Conservation (phyloP, 2,113 vertebrate genomes). For the Sander vitreus region DNA sequence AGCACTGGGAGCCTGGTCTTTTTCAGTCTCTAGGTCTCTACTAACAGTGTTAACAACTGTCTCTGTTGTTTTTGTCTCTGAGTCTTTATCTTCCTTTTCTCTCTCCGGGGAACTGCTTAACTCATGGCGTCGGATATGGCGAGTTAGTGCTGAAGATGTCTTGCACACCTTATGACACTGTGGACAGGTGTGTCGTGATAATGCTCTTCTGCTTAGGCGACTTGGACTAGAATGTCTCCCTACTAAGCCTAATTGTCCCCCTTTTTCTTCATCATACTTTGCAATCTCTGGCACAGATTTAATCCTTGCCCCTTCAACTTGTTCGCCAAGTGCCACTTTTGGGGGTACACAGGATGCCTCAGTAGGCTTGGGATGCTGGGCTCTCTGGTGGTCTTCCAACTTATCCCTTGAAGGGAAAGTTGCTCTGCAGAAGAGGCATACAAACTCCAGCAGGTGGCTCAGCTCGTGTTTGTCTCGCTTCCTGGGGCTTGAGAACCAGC, state of each 20-base stretch:
- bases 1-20: slow-evolving; percentile 62
- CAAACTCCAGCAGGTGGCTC: slow-evolving; percentile 87
- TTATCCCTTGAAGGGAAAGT: slow-evolving; percentile 84
- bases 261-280: slow-evolving; percentile 70
- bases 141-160: slow-evolving; percentile 89
- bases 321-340: slow-evolving; percentile 52
- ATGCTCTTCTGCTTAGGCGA: slow-evolving; percentile 85
- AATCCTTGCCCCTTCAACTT: slow-evolving; percentile 42
- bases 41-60: slow-evolving; percentile 49
- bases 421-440: slow-evolving; percentile 84
- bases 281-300: slow-evolving; percentile 64
- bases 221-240: slow-evolving; percentile 67
- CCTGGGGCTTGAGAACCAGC: slow-evolving; percentile 87
- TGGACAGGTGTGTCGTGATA: slow-evolving; percentile 87
- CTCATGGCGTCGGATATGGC: slow-evolving; percentile 88
- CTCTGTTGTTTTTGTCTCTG: slow-evolving; percentile 62
- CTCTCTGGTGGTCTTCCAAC: slow-evolving; percentile 85
- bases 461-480: slow-evolving; percentile 91
- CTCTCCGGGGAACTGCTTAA: slow-evolving; percentile 81
- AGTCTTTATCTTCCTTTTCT: slow-evolving; percentile 66
- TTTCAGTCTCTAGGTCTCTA: slow-evolving; percentile 64
- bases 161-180: slow-evolving; percentile 92
- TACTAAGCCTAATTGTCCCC: slow-evolving; percentile 17
- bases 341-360: slow-evolving; percentile 61
- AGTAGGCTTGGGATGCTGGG: slow-evolving; percentile 79